Conservation (phyloP, 1,140 invertebrate species). For the Geopemphigus sp. region DNA sequence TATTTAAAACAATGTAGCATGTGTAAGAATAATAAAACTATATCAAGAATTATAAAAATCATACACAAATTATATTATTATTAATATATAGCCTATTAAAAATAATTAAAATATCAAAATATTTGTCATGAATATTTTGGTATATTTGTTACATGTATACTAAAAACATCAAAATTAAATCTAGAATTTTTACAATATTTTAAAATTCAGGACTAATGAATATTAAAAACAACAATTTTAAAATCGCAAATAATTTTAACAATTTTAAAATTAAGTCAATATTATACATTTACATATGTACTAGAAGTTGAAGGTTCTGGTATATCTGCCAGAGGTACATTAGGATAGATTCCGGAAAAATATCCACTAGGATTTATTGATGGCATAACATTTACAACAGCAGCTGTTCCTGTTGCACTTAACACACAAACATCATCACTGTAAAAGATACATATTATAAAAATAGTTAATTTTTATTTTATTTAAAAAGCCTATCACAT, state of each 20-base stretch:
- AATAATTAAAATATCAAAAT: too few species aligned
- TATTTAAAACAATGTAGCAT: too few species aligned
- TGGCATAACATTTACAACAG: constrained; percentile 56
- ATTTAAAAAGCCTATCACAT: too few species aligned
- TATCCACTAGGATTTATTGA: constrained; percentile 17
- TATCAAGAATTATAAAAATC: too few species aligned
- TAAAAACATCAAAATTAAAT: neutral
- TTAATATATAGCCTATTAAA: too few species aligned
- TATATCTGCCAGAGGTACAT: constrained; percentile 2
- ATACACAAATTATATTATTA: too few species aligned
- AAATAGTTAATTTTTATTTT: too few species aligned
- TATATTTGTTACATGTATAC: too few species aligned
- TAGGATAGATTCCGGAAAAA: constrained; percentile 26
- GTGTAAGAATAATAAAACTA: too few species aligned
- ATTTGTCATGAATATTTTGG: too few species aligned
- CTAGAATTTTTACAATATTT: neutral
- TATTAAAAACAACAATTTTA: neutral
- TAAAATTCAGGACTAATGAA: neutral
- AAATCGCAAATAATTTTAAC: neutral
- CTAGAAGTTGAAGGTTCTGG: constrained; percentile 11
- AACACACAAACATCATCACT: constrained; percentile 94
- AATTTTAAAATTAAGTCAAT: neutral
- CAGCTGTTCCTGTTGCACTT: constrained; percentile 90
- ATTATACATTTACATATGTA: constrained; percentile 7
- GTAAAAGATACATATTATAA: constrained; percentile 52